Conservation (phyloP, 2,797 vertebrate genomes). For the Rhincodon typus region DNA sequence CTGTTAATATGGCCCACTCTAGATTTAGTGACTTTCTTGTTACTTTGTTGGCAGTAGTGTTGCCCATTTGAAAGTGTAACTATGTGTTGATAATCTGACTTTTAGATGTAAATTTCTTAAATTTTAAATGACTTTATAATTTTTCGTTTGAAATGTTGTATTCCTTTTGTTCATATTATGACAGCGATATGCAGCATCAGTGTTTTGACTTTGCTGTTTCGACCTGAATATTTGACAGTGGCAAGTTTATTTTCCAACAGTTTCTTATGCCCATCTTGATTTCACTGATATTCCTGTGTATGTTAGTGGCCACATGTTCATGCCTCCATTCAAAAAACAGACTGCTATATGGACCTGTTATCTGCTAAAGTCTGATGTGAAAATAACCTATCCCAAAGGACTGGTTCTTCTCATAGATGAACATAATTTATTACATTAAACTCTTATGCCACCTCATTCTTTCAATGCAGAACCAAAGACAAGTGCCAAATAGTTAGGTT, state of each 20-base stretch:
- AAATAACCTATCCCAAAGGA: no score
- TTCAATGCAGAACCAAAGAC: neutral
- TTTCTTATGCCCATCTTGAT: constrained; percentile 1
- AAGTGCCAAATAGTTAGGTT: neutral
- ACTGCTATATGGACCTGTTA: neutral
- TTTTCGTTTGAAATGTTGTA: neutral
- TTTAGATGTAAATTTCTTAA: neutral
- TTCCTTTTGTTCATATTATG: neutral
- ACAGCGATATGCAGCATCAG: no score
- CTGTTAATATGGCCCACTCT: neutral
- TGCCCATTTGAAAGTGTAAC: neutral
- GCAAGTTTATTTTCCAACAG: neutral
- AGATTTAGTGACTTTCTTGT: constrained; percentile 2
- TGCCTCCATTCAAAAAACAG: neutral
- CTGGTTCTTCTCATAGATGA: no score
- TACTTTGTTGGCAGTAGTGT: neutral
- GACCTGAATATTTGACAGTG: neutral
- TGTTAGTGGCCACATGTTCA: no score
- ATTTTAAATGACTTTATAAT: constrained; percentile 10
- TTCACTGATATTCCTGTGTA: constrained; percentile 1
- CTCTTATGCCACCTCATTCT: neutral
- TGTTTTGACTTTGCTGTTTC: constrained; percentile 18
- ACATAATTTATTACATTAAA: neutral
- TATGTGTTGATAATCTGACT: neutral
- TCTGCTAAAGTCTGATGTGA: neutral